Evolutionary conservation across 2,113 vertebrate species (phyloP).

Genomic region (Benthochromis sp.): DNA sequence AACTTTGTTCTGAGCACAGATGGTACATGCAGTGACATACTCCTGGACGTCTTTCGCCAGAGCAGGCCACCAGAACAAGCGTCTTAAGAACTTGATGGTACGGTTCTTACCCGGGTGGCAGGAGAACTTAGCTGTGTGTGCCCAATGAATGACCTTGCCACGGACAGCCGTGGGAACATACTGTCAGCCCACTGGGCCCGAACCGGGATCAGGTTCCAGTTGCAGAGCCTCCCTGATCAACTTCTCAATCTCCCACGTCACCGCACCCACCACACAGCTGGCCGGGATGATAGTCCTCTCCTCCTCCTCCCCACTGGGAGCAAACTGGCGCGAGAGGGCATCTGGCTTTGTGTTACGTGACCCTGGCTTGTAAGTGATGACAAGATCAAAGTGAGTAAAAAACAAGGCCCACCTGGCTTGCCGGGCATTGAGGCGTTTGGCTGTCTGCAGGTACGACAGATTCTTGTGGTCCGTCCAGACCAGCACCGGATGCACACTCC

Average conservation of each 20-base stretch:
- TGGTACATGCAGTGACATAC: not conserved
- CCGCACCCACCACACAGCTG: not conserved
- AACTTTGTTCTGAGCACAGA: not conserved
- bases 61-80: not conserved
- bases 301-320: not conserved
- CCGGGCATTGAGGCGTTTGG: rapidly evolving
- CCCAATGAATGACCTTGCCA: not conserved
- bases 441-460: not conserved
- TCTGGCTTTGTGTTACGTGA: not conserved
- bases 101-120: not conserved
- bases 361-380: not conserved
- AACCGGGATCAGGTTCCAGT: not conserved
- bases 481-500: not conserved
- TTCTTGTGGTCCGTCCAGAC: not conserved
- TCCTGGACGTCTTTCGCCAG: rapidly evolving
- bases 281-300: not conserved
- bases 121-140: not conserved
- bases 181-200: rapidly evolving
- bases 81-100: not conserved
- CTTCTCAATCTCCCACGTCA: not conserved
- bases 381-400: not conserved
- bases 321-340: not conserved
- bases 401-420: not conserved
- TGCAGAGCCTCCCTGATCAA: not conserved
- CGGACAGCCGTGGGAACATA: not conserved